These are phyloP conservation scores for Mythimna loreyi DNA, from an alignment of 2,888 invertebrate genomes.

Conservation along the genomic window DNA sequence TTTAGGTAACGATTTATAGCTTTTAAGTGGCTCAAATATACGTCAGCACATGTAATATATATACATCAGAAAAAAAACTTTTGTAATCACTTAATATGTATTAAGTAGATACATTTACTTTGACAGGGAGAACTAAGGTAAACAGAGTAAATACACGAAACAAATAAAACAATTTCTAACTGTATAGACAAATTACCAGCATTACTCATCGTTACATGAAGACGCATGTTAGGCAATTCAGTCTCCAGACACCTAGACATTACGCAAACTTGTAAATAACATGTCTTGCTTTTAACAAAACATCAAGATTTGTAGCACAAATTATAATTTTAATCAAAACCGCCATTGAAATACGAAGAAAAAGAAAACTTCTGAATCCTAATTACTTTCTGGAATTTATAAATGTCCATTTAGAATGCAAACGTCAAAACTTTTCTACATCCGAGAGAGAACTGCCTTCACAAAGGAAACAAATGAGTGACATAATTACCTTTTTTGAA, in stretches of 20 bases:
- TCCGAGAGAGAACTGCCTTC: conserved; percentile 22
- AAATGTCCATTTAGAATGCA: conserved; percentile 58
- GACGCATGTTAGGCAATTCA: conserved; percentile 9
- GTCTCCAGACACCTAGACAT: neutral
- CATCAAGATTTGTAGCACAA: conserved; percentile 2
- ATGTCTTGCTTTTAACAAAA: conserved; percentile 10
- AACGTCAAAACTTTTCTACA: conserved; percentile 54
- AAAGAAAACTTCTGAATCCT: conserved; percentile 57
- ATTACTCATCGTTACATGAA: conserved; percentile 26
- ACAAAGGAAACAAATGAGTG: conserved; percentile 40
- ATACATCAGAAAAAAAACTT: neutral
- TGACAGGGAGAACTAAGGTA: neutral
- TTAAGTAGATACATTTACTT: neutral
- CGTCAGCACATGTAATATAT: neutral
- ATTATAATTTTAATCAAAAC: conserved; percentile 36
- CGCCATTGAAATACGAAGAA: conserved; percentile 18
- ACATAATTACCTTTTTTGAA: conserved; percentile 30
- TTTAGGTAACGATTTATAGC: too few species aligned
- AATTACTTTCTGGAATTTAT: conserved; percentile 60
- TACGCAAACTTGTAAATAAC: neutral
- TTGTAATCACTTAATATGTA: neutral
- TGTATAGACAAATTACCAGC: neutral
- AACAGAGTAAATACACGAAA: neutral
- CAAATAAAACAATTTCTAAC: neutral
- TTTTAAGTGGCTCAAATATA: neutral